Conservation (phyloP, 2,113 vertebrate genomes). For the Passer domesticus region DNA sequence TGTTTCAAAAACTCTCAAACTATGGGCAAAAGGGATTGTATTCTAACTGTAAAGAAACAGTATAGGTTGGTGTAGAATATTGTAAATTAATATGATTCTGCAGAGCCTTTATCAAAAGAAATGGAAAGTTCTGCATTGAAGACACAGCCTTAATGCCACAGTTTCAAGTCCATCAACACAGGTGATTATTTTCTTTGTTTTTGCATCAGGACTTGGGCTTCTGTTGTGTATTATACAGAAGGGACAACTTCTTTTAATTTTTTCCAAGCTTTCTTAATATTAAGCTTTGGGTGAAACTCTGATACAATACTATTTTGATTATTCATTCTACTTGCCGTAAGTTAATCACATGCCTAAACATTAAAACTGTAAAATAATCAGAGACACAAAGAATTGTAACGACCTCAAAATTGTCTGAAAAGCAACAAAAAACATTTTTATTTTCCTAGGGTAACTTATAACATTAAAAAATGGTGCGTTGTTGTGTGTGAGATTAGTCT, state of each 20-base stretch:
- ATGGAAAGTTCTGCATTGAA: background rate
- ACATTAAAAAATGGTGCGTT: fast-evolving
- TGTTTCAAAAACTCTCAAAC: background rate
- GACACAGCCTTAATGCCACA: background rate
- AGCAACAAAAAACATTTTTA: background rate
- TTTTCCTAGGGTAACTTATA: background rate
- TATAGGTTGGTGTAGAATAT: background rate
- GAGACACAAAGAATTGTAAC: background rate
- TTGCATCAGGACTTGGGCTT: background rate
- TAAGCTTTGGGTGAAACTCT: background rate
- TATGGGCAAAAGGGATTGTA: background rate
- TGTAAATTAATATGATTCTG: background rate
- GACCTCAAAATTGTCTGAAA: background rate
- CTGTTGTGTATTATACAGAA: background rate
- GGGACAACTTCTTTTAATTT: fast-evolving
- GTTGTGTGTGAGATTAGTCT: background rate
- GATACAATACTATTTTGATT: background rate
- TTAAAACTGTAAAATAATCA: background rate
- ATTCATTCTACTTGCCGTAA: background rate
- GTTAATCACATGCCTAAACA: background rate
- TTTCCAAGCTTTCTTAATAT: background rate
- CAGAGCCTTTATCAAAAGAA: background rate
- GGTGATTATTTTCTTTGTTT: background rate
- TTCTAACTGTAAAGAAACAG: background rate
- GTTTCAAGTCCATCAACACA: background rate